phyloP scores from a whole-genome alignment of 2,113 vertebrate genomes.

The Oceanites oceanicus region DNA sequence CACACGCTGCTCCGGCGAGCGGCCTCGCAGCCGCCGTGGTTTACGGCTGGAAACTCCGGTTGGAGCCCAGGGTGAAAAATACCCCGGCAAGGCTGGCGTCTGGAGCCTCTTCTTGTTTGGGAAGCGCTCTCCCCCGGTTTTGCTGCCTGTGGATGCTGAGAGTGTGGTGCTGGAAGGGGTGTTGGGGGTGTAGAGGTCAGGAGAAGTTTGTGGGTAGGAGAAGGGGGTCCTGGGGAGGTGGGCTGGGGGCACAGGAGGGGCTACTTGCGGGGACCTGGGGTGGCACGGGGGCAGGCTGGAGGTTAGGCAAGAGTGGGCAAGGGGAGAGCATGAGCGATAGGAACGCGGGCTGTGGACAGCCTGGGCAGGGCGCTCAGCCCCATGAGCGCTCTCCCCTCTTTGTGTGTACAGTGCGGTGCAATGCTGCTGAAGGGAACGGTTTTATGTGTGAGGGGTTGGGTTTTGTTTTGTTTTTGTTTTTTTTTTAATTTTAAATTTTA shows the following conservation, averaged over 20 bases:
- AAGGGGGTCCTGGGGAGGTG: background rate
- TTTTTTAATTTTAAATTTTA: background rate
- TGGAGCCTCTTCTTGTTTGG: background rate
- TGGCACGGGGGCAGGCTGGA: background rate
- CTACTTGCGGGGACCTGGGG: background rate
- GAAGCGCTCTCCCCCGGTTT: background rate
- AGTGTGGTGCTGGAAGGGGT: background rate
- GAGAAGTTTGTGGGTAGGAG: background rate
- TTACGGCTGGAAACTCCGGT: background rate
- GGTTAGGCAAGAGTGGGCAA: background rate
- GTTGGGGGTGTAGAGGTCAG: background rate
- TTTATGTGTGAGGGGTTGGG: background rate
- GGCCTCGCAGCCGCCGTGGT: background rate
- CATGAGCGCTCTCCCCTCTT: rapidly evolving
- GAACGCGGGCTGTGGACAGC: background rate
- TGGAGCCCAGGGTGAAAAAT: background rate
- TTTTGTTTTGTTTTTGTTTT: too few species aligned
- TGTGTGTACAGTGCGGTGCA: rapidly evolving
- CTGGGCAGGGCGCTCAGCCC: background rate
- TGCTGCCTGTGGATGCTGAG: background rate
- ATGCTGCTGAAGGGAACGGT: background rate
- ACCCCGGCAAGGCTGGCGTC: background rate
- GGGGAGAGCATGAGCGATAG: background rate
- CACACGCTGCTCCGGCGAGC: background rate
- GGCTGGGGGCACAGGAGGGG: background rate